These are phyloP conservation scores for Poeciliopsis occidentalis DNA, from an alignment of 2,113 vertebrate species.

Conservation along the genomic window DNA sequence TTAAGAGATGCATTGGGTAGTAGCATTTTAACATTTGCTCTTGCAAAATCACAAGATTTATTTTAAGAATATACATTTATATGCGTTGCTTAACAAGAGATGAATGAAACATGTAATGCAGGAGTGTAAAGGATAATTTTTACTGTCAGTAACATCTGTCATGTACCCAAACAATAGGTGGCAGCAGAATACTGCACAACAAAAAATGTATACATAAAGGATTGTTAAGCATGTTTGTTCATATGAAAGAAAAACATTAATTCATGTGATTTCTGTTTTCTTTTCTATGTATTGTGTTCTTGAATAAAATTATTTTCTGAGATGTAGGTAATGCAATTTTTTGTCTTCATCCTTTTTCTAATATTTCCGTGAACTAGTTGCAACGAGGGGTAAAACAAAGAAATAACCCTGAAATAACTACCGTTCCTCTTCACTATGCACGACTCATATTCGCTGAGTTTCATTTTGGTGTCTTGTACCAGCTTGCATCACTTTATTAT, in stretches of 20 bases:
- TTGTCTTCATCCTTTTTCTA: not conserved
- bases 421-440: conserved; percentile 44
- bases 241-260: conserved; percentile 1
- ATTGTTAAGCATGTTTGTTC: not conserved
- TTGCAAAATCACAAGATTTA: not conserved
- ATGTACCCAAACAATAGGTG: conserved; percentile 62
- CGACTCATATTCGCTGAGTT: conserved; percentile 50
- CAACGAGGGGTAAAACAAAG: conserved; percentile 23
- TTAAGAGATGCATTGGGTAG: too few relatives aligned
- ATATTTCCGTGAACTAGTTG: not conserved
- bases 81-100: not conserved
- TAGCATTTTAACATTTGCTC: not conserved
- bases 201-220: not conserved
- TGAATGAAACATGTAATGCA: not conserved
- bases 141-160: conserved; percentile 5
- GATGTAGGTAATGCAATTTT: not conserved
- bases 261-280: conserved; percentile 7
- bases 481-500: conserved; percentile 70
- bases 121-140: not conserved
- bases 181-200: conserved; percentile 65
- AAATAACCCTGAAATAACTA: conserved; percentile 43
- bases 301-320: too few relatives aligned
- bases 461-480: conserved; percentile 60
- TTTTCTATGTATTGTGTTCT: not conserved
- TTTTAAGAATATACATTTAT: not conserved